Conservation (phyloP, 2,113 vertebrate species). For the Artemisiospiza belli region DNA sequence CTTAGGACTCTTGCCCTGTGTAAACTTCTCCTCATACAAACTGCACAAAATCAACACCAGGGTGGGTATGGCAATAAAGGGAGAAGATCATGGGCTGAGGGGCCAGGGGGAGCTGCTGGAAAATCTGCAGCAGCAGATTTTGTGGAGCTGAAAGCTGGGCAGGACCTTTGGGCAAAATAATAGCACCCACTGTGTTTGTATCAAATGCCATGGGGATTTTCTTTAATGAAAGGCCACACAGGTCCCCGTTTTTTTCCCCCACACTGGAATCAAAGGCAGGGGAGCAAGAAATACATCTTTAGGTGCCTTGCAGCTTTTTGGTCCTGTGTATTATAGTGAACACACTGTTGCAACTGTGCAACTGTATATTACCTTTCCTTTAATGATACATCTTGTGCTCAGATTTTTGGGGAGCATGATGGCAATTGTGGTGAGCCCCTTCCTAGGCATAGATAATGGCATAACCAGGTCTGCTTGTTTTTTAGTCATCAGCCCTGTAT, state of each 20-base stretch:
- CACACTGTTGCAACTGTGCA: background rate
- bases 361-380: background rate
- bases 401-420: background rate
- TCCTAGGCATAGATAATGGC: background rate
- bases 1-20: background rate
- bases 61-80: accelerated
- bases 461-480: background rate
- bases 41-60: background rate
- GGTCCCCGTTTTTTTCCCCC: background rate
- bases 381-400: background rate
- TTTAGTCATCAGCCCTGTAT: background rate
- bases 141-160: background rate
- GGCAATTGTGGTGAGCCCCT: background rate
- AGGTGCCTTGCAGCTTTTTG: background rate
- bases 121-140: background rate
- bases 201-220: background rate
- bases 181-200: background rate
- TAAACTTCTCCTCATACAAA: background rate
- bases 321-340: background rate
- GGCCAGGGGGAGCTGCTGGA: background rate
- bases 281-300: background rate
- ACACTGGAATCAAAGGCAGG: background rate
- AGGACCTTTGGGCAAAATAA: background rate
- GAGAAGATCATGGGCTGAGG: background rate
- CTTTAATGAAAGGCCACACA: background rate